Evolutionary conservation across 2,113 vertebrate genomes (phyloP).

Genomic region (Phaethon lepturus): DNA sequence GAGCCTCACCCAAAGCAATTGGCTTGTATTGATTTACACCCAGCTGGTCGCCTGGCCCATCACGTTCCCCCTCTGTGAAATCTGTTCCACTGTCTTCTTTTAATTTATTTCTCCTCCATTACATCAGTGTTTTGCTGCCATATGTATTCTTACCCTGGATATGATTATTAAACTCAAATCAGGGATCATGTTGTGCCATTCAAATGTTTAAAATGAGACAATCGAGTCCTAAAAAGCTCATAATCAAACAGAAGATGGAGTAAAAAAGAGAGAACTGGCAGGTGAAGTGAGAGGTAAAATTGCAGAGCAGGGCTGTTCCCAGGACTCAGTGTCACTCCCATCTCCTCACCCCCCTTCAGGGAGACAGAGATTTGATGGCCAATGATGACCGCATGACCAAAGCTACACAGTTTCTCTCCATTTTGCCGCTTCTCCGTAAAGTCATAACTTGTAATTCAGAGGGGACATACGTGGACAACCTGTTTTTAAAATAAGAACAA

Average conservation of each 20-base stretch:
- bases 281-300: background rate
- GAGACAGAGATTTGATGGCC: background rate
- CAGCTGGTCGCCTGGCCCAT: background rate
- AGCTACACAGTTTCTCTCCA: background rate
- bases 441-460: background rate
- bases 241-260: background rate
- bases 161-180: background rate
- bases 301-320: background rate
- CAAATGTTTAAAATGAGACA: background rate
- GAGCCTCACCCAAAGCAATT: background rate
- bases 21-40: background rate
- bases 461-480: fast-evolving
- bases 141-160: background rate
- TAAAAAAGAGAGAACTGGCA: background rate
- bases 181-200: background rate
- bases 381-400: too few relatives aligned
- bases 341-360: background rate
- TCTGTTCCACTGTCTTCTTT: background rate
- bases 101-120: background rate
- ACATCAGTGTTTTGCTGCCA: background rate
- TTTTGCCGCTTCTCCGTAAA: background rate
- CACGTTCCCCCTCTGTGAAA: background rate
- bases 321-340: fast-evolving
- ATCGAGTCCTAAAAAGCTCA: background rate
- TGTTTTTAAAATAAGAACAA: background rate